phyloP scores from a whole-genome alignment of 2,888 invertebrate species.

The Patella pellucida region DNA sequence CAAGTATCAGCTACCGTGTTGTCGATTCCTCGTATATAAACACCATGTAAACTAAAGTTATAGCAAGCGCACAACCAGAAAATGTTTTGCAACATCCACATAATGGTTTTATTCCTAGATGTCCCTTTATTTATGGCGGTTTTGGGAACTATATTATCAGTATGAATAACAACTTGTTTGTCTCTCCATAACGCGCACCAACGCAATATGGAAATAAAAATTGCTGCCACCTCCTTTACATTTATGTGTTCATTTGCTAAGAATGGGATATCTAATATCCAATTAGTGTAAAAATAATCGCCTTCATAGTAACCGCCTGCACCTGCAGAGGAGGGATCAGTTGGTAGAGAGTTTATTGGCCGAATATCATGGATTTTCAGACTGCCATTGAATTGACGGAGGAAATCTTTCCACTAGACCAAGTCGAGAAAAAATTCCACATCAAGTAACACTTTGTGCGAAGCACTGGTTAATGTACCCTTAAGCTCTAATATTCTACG shows the following conservation, averaged over 20 bases:
- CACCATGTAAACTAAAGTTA: too few relatives aligned
- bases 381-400: background rate
- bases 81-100: background rate
- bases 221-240: background rate
- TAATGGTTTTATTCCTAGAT: background rate
- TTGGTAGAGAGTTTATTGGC: background rate
- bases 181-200: background rate
- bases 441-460: too few relatives aligned
- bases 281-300: background rate
- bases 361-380: background rate
- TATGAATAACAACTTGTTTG: background rate
- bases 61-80: background rate
- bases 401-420: too few relatives aligned
- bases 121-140: background rate
- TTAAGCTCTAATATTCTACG: too few relatives aligned
- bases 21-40: too few relatives aligned
- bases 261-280: background rate
- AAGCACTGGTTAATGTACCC: too few relatives aligned
- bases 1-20: too few relatives aligned
- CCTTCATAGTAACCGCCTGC: conserved; percentile 3
- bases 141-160: background rate
- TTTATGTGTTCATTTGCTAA: background rate
- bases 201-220: background rate
- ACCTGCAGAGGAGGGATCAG: background rate
- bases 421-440: too few relatives aligned